phyloP scores from a whole-genome alignment of 2,797 vertebrate genomes.

The Dermochelys coriacea region DNA sequence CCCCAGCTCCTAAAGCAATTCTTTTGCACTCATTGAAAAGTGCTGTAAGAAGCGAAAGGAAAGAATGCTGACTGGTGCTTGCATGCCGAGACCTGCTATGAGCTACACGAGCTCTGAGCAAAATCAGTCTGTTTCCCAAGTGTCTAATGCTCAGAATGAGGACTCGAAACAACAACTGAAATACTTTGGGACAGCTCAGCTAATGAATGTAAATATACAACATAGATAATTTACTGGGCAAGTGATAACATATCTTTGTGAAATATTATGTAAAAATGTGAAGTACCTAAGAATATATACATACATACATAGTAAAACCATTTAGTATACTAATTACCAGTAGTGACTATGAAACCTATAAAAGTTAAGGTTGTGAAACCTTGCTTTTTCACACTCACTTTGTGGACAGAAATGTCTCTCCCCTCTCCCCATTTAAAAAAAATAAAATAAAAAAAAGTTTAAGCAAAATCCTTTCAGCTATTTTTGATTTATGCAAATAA shows the following conservation, averaged over 20 bases:
- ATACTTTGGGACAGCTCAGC: constrained; percentile 52
- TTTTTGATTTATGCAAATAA: not conserved
- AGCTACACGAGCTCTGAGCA: constrained; percentile 33
- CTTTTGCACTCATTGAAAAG: constrained; percentile 78
- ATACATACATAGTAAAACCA: fast-evolving
- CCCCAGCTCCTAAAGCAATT: constrained; percentile 78
- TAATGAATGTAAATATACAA: constrained; percentile 65
- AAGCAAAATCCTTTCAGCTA: not conserved
- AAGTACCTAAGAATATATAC: not conserved
- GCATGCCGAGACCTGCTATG: constrained; percentile 56
- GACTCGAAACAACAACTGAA: constrained; percentile 41
- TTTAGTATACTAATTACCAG: fast-evolving
- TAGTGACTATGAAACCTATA: not conserved
- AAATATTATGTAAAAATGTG: not conserved
- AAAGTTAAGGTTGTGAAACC: not conserved
- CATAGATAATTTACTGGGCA: constrained; percentile 41
- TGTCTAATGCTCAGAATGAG: constrained; percentile 6
- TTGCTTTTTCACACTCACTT: not conserved
- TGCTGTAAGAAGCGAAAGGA: constrained; percentile 70
- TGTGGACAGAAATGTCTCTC: not conserved
- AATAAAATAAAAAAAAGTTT: not conserved
- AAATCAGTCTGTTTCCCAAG: constrained; percentile 40
- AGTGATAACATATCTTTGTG: not conserved
- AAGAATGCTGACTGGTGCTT: constrained; percentile 69
- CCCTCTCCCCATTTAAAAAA: not conserved